Percentiles rank a stretch among this genome's conserved stretches.
These are phyloP conservation scores for Mellivora capensis DNA, from an alignment of 2,113 vertebrate genomes.

Conservation along the genomic window DNA sequence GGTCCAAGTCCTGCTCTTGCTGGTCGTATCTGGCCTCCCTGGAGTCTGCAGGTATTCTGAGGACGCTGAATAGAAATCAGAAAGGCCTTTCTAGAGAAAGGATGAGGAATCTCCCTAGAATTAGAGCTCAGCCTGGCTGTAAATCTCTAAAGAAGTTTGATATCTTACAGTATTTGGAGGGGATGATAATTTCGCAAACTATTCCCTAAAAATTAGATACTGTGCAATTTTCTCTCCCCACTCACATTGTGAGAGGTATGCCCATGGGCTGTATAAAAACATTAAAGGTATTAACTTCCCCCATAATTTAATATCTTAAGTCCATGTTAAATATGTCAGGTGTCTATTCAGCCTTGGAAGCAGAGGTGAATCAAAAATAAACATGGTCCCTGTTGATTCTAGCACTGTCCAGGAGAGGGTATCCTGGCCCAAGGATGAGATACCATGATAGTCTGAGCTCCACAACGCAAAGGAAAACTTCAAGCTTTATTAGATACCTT, in stretches of 20 bases:
- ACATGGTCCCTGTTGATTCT: background rate
- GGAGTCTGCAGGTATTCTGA: background rate
- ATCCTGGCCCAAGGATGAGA: background rate
- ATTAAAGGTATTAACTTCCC: background rate
- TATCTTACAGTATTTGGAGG: background rate
- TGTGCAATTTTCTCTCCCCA: background rate
- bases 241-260: background rate
- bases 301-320: background rate
- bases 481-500: background rate
- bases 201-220: background rate
- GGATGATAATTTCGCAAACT: background rate
- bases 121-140: background rate
- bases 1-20: background rate
- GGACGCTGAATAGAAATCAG: background rate
- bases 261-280: background rate
- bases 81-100: background rate
- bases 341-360: background rate
- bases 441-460: background rate
- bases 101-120: background rate
- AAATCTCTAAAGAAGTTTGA: background rate
- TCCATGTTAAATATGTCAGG: background rate
- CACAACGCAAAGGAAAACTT: background rate
- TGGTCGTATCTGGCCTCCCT: background rate
- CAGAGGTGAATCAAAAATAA: background rate
- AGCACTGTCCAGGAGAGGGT: background rate